phyloP scores from a whole-genome alignment of 2,888 invertebrate species.

The Encarsia formosa region DNA sequence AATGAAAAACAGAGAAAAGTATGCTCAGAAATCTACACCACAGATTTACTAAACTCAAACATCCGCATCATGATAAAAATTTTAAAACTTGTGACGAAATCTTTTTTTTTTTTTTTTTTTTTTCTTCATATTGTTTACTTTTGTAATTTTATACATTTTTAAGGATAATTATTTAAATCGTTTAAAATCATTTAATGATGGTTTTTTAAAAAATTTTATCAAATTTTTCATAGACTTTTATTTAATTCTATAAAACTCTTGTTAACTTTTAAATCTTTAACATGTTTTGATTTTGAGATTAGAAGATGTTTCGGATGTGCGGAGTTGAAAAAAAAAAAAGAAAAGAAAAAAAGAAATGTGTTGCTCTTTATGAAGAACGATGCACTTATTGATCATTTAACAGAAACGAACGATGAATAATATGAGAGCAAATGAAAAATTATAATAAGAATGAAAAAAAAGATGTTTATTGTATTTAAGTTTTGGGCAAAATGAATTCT shows the following conservation, averaged over 20 bases:
- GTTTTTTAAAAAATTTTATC: no score
- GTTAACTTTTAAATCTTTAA: no score
- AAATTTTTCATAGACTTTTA: no score
- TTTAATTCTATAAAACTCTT: no score
- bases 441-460: slow-evolving; percentile 16
- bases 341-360: slow-evolving; percentile 5
- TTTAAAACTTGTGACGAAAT: no score
- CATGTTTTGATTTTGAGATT: no score
- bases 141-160: background rate
- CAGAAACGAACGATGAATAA: slow-evolving; percentile 34
- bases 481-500: slow-evolving; percentile 49
- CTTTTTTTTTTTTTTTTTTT: no score
- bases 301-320: background rate
- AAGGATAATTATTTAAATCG: no score
- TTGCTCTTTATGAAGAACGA: slow-evolving; percentile 20
- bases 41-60: no score
- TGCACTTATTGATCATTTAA: slow-evolving; percentile 29
- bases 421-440: slow-evolving; percentile 29
- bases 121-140: no score
- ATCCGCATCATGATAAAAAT: no score
- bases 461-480: slow-evolving; percentile 48
- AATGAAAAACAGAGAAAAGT: background rate
- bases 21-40: slow-evolving; percentile 6
- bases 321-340: background rate
- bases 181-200: no score